Evolutionary conservation across 2,888 invertebrate genomes (phyloP), one percentile per base, ranked within the genome.

Genomic region (Crematogaster levior): DNA sequence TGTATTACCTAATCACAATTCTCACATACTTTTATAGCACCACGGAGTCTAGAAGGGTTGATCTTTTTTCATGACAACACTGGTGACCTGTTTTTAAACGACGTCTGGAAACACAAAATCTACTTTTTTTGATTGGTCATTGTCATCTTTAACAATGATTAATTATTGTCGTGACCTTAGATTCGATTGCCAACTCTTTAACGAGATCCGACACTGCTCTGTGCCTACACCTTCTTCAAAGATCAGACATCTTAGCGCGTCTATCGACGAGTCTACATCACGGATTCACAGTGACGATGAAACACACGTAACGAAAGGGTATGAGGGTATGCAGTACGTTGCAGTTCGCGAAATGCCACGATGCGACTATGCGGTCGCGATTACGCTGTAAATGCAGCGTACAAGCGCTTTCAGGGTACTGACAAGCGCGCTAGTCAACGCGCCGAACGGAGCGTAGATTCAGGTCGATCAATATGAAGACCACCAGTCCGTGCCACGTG

Each of bases 381-480:
- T 86, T 87, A 85, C 81, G 84, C 79, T 51, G 83, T 75, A 79
- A 70, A 43, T 82, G 82, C 77, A 82, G 37, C 2, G 61, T 77
- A 66, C 82, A 61, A 81, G 77, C 83, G 81, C 83, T 70, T 79
- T 79, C 56, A 58, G n/a, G 56, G 82, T 81, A 82, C 80, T 73
- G 66, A 34, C 66, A 51, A 37, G 72, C 81, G 89, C 89, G 89
- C 88, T 85, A 86, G 85, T 81, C 84, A 70, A 83, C 79, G 81
- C 84, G 80, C 81, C 66, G 73, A 70, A 72, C 70, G 24, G 37
- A 82, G 74, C 81, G 81, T 84, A 82, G 88, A 89, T 89, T 85
- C 88, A 88, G 89, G 89, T 89, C 89, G 89, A 89, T 89, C 89
- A 89, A 89, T 89, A 89, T 84, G 89, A 82, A 75, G 81, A 70